Evolutionary conservation across 2,797 vertebrate genomes (phyloP).

Genomic region (Pipistrellus pygmaeus): DNA sequence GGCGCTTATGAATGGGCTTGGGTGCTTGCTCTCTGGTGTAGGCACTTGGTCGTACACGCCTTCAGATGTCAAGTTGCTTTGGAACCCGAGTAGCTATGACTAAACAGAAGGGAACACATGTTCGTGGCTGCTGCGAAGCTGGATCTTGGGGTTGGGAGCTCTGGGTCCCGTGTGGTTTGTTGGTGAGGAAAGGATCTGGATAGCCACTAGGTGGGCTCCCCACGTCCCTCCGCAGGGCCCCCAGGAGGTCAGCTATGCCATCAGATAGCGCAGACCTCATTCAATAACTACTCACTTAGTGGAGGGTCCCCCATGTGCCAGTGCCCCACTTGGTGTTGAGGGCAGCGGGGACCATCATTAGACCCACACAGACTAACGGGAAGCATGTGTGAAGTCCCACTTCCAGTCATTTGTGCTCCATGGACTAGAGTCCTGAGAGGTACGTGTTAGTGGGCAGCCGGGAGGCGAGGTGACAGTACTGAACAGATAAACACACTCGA

Average conservation of each 20-base stretch:
- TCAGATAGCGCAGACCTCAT: neutral
- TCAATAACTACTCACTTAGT: accelerated
- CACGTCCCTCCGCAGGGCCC: accelerated
- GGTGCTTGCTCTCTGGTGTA: no score
- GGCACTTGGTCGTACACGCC: accelerated
- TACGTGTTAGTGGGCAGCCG: accelerated
- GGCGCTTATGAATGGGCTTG: neutral
- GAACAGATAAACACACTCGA: no score
- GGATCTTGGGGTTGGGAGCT: neutral
- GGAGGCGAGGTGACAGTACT: neutral
- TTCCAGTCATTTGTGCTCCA: neutral
- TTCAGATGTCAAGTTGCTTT: neutral
- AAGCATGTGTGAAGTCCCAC: neutral
- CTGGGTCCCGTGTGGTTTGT: neutral
- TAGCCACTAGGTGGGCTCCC: accelerated
- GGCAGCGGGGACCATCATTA: neutral
- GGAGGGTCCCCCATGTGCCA: accelerated
- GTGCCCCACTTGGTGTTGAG: neutral
- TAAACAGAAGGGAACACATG: neutral
- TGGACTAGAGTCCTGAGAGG: neutral
- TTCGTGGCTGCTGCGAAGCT: accelerated
- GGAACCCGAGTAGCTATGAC: neutral
- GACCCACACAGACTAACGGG: neutral
- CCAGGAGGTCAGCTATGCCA: neutral
- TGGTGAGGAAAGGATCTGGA: neutral